Base-by-base conservation (phyloP, 2,113 vertebrate species). In the Xiphophorus couchianus region DNA sequence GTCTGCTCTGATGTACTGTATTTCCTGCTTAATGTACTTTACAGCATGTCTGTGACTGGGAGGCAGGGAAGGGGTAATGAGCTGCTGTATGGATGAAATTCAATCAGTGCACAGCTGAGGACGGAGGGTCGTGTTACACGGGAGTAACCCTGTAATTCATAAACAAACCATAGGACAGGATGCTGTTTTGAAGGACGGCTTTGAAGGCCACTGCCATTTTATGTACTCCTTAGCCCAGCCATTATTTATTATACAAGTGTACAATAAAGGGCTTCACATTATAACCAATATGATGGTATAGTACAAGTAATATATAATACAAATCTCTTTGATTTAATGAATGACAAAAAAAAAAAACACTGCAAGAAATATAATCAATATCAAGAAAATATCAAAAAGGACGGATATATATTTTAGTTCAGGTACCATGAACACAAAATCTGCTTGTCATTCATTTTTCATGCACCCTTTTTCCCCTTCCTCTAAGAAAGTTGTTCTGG, bases 41-140 rank as follows among this genome's bases (percentile, higher is more conserved):
- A 28, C 65, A 25, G 28, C 12, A 77, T 69, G 77, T 71, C 44
- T 76, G 73, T 61, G 73, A 66, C 63, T 66, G 30, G 42, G 35
- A 37, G 35, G 35, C 35, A 25, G 30, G 68, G 62, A 39, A 37
- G 42, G 37, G 30, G 31, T 6, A 29, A 5, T 71, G 44, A 60
- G 80, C 65, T 81, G 86, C 87, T 84, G 73, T 39, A 70, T 29
- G 0, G 77, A 74, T 71, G 74, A 83, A 92, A 90, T 80, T 73
- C 31, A 83, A 85, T 80, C 77, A 88, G 68, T 72, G 66, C 80
- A 71, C 79, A 69, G 71, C 69, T 79, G 69, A 74, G 61, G 60
- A 73, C 64, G 42, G n/a, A 44, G 84, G 64, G 74, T 89, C 80
- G 5, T 44, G 66, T 91, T 91, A 77, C 88, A 81, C 82, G 68